Base-by-base conservation (phyloP, 2,888 invertebrate species). In the Pollenia angustigena region DNA sequence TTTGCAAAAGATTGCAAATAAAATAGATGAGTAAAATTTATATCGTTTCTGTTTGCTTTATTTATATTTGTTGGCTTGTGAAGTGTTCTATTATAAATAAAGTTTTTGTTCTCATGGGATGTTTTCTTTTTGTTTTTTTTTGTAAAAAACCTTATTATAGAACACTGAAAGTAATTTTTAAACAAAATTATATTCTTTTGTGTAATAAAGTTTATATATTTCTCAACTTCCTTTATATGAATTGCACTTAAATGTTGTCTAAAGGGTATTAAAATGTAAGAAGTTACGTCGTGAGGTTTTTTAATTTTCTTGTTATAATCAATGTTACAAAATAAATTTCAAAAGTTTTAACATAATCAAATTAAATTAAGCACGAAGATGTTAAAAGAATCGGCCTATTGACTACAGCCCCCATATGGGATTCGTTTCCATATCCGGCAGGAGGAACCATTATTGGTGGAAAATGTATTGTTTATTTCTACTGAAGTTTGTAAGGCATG, bases 11-110 rank as follows among this genome's bases (percentile, higher is more conserved):
- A 58, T 78, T 66, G 32, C 40, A 58, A 46, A 11, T 56, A 23
- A 56, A 69, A 68, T 40, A 74, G 66, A 58, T 42, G 74, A 81
- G 58, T 60, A 66, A 52, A 81, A 50, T 50, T 48, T 14, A 58
- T 56, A 50, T 68, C 52, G 23, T 12, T 81, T 68, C 60, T 58
- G 23, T 52, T 66, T 44, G 9, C n/a, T 58, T 68, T 81, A 60
- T 68, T 48, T 14, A 42, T 68, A n/a, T 58, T 58, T 66, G 75
- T 68, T 50, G 50, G 42, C 9, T 52, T 58, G 1, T 68, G 11
- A 68, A 81, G 74, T 60, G 50, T 64, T 62, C 18, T 23, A 46
- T 83, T 83, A 10, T 58, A n/a, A 16, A 6, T 40, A n/a, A 18
- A 40, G 44, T 40, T 58, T 6, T 44, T 64, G 6, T n/a, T 46